Evolutionary conservation across 2,888 invertebrate genomes (phyloP), one percentile per base, ranked within the genome.

Genomic region (Emmelina monodactyla): DNA sequence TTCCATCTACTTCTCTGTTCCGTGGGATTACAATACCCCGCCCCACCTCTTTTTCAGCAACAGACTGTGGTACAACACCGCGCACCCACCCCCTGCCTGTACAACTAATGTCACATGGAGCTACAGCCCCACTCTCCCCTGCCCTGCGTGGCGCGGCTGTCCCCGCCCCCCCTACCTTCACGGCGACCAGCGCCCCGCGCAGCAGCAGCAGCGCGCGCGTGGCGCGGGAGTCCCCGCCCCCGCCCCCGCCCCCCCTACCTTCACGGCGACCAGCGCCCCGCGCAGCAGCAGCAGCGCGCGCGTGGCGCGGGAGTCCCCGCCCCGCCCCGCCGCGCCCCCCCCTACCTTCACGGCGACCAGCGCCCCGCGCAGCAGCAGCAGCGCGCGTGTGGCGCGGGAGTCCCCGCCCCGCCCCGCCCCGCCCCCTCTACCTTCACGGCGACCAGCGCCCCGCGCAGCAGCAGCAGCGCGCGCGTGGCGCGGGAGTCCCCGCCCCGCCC

Each of bases 301-400:
- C 42, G 90, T 70, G 53, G 89, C 34, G n/a, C n/a, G n/a, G n/a
- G n/a, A n/a, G n/a, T 13, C 28, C 13, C 91, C 90, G 40, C 91
- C 82, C 3, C 45, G 48, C 41, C 44, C 45, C 37, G 53, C 85
- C 68, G 35, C 50, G 39, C 34, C 36, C 33, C 43, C n/a, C n/a
- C n/a, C n/a, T n/a, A n/a, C n/a, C n/a, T n/a, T n/a, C n/a, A n/a
- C 89, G 40, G 88, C 85, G 36, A 92, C 93, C 37, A 87, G 85
- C 33, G 91, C 88, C 70, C 91, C 90, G 43, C 92, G 83, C 3
- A 53, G 57, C 37, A 43, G 43, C 32, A 53, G 84, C 71, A 40
- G 86, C 83, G 53, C 84, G 82, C n/a, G n/a, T n/a, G n/a, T n/a
- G n/a, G 48, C 86, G 80, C 57, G 57, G 33, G 50, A 48, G 47